Evolutionary conservation across 2,888 invertebrate genomes (phyloP), one percentile per base, ranked within the genome.

Genomic region (Apamea sordens): DNA sequence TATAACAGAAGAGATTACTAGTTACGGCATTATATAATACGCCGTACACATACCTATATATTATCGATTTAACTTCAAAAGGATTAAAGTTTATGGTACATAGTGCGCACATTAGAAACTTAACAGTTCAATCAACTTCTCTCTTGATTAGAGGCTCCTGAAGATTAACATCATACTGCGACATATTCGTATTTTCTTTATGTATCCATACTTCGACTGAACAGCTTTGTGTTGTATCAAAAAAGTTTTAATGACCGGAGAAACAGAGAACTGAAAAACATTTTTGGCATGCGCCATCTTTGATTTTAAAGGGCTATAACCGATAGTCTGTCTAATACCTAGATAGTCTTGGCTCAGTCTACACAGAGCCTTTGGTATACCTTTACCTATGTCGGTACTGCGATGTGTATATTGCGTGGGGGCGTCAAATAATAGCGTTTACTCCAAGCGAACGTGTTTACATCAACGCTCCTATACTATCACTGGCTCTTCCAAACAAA

Each of bases 71-170:
- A 47, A 64, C 61, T 80, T 56, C 74, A 74, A 63, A 56, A 56
- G 44, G 61, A 74, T 74, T 80, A 15, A 36, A 68, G n/a, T 61
- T 65, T 65, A n/a, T 50, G 24, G 32, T 21, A 53, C n/a, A 44
- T 13, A 59, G n/a, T 41, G 53, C 11, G 36, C 32, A 44, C n/a
- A 65, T 50, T 50, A 53, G 41, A n/a, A 73, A 61, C n/a, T 61
- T 28, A 36, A 28, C 41, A 24, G 44, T 80, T 80, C 53, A n/a
- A 61, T 73, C 18, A 80, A 80, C 50, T 67, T 73, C 32, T 61
- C 53, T 80, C 59, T 61, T 68, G 73, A 80, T 80, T 80, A 73
- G 73, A 73, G 59, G 32, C 18, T 50, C n/a, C 24, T 24, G 41
- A 56, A 79, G 59, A 67, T 73, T 15, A 53, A 18, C 56, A 11